phyloP scores from a whole-genome alignment of 2,797 vertebrate species.

The Adrianichthys oophorus region DNA sequence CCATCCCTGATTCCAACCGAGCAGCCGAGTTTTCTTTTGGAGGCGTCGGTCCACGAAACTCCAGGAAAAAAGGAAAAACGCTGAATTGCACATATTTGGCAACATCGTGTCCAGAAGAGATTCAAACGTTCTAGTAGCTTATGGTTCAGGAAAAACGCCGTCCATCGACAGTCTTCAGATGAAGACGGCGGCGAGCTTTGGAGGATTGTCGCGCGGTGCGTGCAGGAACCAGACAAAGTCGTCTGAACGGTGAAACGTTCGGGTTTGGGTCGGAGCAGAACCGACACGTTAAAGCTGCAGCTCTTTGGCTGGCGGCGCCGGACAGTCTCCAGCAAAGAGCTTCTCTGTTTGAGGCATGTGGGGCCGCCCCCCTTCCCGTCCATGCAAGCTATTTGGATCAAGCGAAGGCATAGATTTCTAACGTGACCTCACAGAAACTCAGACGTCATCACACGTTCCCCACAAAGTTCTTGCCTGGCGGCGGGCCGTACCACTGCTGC shows the following conservation, averaged over 20 bases:
- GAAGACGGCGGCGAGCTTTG: too few species aligned
- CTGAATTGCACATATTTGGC: constrained; percentile 56
- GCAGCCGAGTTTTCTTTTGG: too few species aligned
- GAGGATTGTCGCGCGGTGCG: too few species aligned
- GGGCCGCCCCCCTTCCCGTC: not conserved
- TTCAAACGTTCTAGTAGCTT: constrained; percentile 66
- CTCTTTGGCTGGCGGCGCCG: not conserved
- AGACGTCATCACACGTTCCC: constrained; percentile 74
- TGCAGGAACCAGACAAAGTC: too few species aligned
- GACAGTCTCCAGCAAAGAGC: too few species aligned
- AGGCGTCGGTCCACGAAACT: constrained; percentile 13
- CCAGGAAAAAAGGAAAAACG: constrained; percentile 21
- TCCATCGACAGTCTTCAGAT: too few species aligned
- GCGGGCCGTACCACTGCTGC: constrained; percentile 94
- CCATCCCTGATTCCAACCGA: too few species aligned
- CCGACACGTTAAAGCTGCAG: constrained; percentile 28
- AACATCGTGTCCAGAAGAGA: constrained; percentile 48
- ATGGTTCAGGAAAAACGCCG: constrained; percentile 19
- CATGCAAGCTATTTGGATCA: constrained; percentile 66
- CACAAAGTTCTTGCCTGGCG: constrained; percentile 85
- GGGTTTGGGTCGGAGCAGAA: constrained; percentile 4
- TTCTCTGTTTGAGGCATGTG: not conserved
- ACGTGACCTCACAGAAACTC: constrained; percentile 61
- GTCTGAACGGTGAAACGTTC: too few species aligned
- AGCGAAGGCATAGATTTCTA: constrained; percentile 75